These are phyloP conservation scores for Columbina picui DNA, from an alignment of 2,113 vertebrate species.

Conservation along the genomic window DNA sequence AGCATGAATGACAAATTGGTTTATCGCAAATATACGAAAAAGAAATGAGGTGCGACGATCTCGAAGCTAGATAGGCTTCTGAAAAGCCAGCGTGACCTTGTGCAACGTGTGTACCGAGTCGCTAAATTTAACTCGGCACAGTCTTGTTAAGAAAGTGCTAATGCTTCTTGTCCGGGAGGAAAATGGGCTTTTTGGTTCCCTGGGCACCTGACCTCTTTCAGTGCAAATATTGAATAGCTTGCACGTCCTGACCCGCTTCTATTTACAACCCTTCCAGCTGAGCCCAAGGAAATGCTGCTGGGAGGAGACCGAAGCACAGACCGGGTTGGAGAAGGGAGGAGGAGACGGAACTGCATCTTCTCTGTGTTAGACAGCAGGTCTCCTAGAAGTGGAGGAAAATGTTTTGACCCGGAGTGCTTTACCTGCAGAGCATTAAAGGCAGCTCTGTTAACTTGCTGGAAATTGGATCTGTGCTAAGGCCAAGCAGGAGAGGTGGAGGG, in stretches of 20 bases:
- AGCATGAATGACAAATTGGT: conserved; percentile 65
- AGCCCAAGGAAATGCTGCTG: neutral
- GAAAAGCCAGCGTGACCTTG: conserved; percentile 35
- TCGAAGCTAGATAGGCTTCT: conserved; percentile 29
- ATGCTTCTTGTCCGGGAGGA: conserved; percentile 51
- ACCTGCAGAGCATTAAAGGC: neutral
- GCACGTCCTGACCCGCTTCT: conserved; percentile 2
- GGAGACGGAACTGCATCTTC: neutral
- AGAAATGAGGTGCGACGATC: conserved; percentile 58
- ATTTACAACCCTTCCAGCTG: conserved; percentile 51
- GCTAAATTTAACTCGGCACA: conserved; percentile 45
- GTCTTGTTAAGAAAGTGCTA: conserved; percentile 62
- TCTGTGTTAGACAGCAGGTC: neutral
- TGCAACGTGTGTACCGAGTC: neutral
- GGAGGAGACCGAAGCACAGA: neutral
- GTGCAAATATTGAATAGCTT: conserved; percentile 55
- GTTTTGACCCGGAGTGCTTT: neutral
- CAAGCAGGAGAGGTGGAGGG: neutral
- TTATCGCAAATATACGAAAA: conserved; percentile 59
- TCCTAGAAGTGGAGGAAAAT: neutral
- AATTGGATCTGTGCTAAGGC: neutral
- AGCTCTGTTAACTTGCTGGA: neutral
- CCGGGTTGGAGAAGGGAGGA: neutral
- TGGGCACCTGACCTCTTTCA: conserved; percentile 45
- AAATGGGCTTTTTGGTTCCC: conserved; percentile 61